phyloP scores from a whole-genome alignment of 2,113 vertebrate genomes.

The Salvelinus namaycush region DNA sequence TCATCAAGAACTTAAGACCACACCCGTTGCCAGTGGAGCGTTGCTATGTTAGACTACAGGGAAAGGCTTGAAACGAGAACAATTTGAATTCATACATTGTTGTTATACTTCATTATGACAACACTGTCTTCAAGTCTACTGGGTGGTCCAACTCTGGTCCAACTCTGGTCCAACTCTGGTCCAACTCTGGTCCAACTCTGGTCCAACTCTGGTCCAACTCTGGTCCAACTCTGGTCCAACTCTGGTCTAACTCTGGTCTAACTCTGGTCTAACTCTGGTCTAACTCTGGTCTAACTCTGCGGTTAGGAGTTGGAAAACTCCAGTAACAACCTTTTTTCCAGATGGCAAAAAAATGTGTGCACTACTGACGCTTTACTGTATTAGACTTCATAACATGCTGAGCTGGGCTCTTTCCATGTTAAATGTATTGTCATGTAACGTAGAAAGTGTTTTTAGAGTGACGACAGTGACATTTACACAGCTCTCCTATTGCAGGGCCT shows the following conservation, averaged over 20 bases:
- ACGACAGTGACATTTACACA: not conserved
- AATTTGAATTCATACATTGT: not conserved
- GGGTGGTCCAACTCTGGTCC: too few relatives aligned
- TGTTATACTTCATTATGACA: not conserved
- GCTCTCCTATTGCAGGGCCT: not conserved
- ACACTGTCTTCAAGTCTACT: too few relatives aligned
- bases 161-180: too few relatives aligned
- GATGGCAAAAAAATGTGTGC: not conserved
- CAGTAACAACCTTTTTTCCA: too few relatives aligned
- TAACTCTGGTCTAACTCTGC: too few relatives aligned
- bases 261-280: too few relatives aligned
- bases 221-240: too few relatives aligned
- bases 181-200: too few relatives aligned
- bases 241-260: too few relatives aligned
- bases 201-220: too few relatives aligned
- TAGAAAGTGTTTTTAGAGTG: not conserved
- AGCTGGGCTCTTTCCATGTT: not conserved
- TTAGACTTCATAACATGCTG: not conserved
- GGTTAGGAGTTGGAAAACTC: too few relatives aligned
- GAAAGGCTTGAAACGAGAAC: not conserved
- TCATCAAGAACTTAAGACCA: not conserved
- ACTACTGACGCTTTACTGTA: not conserved
- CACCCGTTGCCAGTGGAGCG: not conserved
- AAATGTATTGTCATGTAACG: not conserved
- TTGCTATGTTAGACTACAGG: not conserved